Evolutionary conservation across 2,797 vertebrate genomes (phyloP).

Genomic region (Danio tinwini): DNA sequence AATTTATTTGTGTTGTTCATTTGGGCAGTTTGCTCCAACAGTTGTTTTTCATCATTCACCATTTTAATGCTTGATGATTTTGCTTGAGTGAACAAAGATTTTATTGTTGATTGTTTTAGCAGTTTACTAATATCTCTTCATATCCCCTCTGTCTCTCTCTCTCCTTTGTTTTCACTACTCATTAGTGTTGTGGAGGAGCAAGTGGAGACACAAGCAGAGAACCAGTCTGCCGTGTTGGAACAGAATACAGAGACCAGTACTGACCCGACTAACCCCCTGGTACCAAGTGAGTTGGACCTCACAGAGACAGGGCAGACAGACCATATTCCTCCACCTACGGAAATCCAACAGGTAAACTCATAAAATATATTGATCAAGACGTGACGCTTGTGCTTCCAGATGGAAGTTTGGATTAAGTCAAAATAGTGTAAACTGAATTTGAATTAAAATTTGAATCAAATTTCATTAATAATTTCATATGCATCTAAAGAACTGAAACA

Average conservation of each 20-base stretch:
- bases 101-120: neutral
- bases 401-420: too few relatives aligned
- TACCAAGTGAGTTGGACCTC: constrained; percentile 64
- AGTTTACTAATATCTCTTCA: neutral
- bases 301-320: constrained; percentile 61
- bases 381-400: too few relatives aligned
- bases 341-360: constrained; percentile 64
- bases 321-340: constrained; percentile 62
- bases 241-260: constrained; percentile 60
- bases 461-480: too few relatives aligned
- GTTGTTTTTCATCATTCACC: constrained; percentile 24
- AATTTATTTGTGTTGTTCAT: constrained; percentile 2
- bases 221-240: constrained; percentile 61
- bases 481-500: too few relatives aligned
- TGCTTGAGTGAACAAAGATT: neutral
- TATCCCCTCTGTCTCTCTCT: neutral
- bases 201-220: constrained; percentile 55
- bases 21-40: neutral
- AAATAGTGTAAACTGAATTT: too few relatives aligned
- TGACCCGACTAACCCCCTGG: constrained; percentile 59
- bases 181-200: constrained; percentile 67
- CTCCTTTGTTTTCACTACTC: neutral
- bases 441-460: too few relatives aligned
- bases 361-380: too few relatives aligned
- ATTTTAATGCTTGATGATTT: neutral